Evolutionary conservation across 2,888 invertebrate genomes (phyloP).

Genomic region (Trachelus troglodyta): DNA sequence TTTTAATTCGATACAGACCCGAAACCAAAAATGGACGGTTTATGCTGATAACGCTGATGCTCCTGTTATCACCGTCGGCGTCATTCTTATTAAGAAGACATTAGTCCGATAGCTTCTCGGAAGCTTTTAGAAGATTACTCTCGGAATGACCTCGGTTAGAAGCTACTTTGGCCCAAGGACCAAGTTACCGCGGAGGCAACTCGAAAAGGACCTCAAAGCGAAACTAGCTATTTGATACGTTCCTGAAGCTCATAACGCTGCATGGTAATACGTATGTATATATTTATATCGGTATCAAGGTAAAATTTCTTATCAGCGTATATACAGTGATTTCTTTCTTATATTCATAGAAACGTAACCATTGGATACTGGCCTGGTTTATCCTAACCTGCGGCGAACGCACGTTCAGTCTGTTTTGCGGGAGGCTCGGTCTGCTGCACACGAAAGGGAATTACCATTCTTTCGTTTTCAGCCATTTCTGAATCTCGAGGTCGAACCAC

Average conservation of each 20-base stretch:
- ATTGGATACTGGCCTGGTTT: neutral
- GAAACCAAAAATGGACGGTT: neutral
- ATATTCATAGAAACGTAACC: neutral
- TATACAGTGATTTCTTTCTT: neutral
- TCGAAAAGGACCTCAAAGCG: neutral
- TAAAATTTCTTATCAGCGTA: neutral
- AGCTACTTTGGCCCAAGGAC: neutral
- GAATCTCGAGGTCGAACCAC: neutral
- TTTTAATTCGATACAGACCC: too few relatives aligned
- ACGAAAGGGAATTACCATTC: neutral
- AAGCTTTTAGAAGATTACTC: neutral
- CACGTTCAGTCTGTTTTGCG: neutral
- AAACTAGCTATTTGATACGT: neutral
- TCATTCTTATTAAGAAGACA: too few relatives aligned
- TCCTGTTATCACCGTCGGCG: neutral
- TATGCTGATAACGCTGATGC: too few relatives aligned
- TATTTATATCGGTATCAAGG: neutral
- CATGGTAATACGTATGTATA: neutral
- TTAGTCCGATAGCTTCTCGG: too few relatives aligned
- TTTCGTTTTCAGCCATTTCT: neutral
- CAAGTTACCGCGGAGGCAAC: neutral
- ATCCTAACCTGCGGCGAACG: neutral
- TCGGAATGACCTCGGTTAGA: neutral
- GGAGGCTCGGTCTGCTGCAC: neutral
- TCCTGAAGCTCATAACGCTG: neutral